Base-by-base conservation (phyloP, 2,888 invertebrate species). In the Drosophila aldrichi region DNA sequence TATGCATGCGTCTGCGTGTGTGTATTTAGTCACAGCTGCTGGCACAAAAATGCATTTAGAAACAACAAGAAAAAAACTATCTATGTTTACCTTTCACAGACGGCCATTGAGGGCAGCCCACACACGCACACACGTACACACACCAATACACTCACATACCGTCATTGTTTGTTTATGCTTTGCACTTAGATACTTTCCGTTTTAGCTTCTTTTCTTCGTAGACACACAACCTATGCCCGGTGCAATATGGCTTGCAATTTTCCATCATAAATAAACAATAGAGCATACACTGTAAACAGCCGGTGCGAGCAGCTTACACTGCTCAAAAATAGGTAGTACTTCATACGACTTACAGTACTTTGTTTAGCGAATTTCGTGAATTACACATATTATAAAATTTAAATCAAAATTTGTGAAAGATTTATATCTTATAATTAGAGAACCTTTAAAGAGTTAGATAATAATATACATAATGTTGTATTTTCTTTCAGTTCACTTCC, bases 81-180 rank as follows among this genome's bases (percentile, higher is more conserved):
- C 72, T 66, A 52, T 84, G 79, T 89, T 84, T 89, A 81, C 84
- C 82, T 84, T 87, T 87, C 71, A 77, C 81, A 80, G 69, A 14
- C 38, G 25, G 20, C 59, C 61, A 72, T 72, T 72, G 67, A 63
- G 73, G 69, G 62, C 81, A 77, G 54, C n/a, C 49, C 54, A 43
- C 43, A 59, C 62, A 75, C 16, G 56, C 54, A 32, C 16, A 56
- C 48, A 36, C 60, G 43, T 18, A 46, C 36, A 40, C n/a, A 12
- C 25, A 40, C 20, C 20, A 12, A 20, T 20, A 22, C 22, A 7
- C n/a, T 34, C 6, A n/a, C 4, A n/a, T 8, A 20, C 18, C 18
- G 3, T 12, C 34, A 2, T 43, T 40, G 43, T 70, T 70, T 70
- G 58, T 79, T 78, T 78, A 63, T 60, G 59, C 59, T 38, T 12